A percentile compares a stretch with the other conserved stretches of the same genome.
Conservation (phyloP, 2,113 vertebrate species). For the Colaptes auratus region DNA sequence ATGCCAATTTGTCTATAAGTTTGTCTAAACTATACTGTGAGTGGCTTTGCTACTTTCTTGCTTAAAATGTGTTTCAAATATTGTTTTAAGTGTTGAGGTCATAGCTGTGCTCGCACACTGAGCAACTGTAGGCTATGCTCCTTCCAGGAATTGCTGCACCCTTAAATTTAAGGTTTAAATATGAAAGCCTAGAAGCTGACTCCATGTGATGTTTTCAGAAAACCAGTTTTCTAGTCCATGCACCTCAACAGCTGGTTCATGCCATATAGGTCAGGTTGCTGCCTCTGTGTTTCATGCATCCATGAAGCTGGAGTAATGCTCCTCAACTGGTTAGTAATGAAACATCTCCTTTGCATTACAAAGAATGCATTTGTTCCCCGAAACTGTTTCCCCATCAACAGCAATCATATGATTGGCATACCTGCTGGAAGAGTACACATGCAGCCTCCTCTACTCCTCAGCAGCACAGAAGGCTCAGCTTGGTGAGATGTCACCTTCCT, state of each 20-base stretch:
- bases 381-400: background rate
- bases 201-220: background rate
- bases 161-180: background rate
- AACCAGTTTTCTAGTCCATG: background rate
- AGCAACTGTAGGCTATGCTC: background rate
- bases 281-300: background rate
- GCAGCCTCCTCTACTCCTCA: background rate
- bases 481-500: background rate
- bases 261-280: background rate
- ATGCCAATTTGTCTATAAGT: background rate
- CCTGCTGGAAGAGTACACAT: background rate
- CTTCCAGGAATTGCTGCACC: background rate
- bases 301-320: background rate
- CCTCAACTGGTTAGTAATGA: background rate
- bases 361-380: background rate
- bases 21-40: background rate
- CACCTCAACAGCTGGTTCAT: background rate
- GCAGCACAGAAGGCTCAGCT: background rate
- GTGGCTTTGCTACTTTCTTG: background rate
- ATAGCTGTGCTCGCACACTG: background rate
- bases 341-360: slow-evolving; percentile 38
- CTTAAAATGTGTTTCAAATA: background rate
- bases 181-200: background rate
- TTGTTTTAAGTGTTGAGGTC: background rate
- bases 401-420: background rate